Base-by-base conservation (phyloP, 2,113 vertebrate species). In the Eidolon helvum region DNA sequence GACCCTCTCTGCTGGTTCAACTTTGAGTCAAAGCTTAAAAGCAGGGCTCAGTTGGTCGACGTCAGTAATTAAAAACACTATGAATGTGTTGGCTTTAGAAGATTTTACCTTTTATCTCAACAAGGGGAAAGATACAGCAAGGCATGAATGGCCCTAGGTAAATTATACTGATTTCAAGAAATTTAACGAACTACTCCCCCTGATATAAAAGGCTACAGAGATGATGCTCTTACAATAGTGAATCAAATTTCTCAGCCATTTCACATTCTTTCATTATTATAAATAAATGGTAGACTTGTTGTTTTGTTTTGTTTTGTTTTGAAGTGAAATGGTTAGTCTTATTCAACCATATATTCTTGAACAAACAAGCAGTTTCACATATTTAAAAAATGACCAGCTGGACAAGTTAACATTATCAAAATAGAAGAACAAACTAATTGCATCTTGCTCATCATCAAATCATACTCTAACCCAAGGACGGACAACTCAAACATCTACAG, bases 11-110 rank as follows among this genome's bases (percentile, higher is more conserved):
- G 45, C 63, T 87, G 48, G 40, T 94, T 75, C 3, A 0, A 87
- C 86, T 87, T 93, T 86, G 28, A 95, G 43, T 75, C 78, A 94
- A 69, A 86, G 30, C 72, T 93, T 68, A 65, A 92, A 92, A 90
- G 57, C 84, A 87, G n/a, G 33, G 50, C 79, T 87, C 65, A 35
- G 43, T 43, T 79, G 87, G 74, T 59, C 33, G 83, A 96, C 43
- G 74, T 93, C 10, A n/a, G 28, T 83, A 93, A 79, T 96, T 78
- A 66, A 74, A 93, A 96, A 43, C 15, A 74, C 24, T 11, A 18
- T 30, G 26, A 69, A 68, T 53, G 30, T 35, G 7, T 78, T 35
- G 71, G 61, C 43, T 26, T 94, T 63, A 87, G 35, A 92, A 91
- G 38, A 86, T 5, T 6, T 43, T 50, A 78, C 3, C 35, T 78